Evolutionary conservation across 2,113 vertebrate species (phyloP).

Genomic region (Ptilonorhynchus violaceus): DNA sequence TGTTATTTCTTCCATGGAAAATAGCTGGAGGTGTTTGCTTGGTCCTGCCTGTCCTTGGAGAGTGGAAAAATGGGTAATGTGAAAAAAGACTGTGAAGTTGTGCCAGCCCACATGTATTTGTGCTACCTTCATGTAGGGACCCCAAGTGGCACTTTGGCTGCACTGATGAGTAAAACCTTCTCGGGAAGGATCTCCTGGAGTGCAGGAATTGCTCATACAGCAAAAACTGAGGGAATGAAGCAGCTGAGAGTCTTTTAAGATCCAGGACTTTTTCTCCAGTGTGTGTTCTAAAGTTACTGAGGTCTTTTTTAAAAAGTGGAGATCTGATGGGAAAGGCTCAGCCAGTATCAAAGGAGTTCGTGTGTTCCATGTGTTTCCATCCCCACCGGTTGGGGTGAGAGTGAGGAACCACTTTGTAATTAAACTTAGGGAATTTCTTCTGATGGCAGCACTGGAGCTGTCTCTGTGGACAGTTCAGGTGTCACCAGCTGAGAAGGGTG

Average conservation of each 20-base stretch:
- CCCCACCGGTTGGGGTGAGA: background rate
- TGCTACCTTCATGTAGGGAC: background rate
- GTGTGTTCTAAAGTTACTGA: too few species aligned
- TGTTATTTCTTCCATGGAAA: background rate
- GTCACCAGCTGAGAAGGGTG: background rate
- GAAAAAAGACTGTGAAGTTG: background rate
- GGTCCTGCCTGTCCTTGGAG: background rate
- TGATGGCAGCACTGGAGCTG: background rate
- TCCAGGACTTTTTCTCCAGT: background rate
- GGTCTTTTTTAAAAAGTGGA: background rate
- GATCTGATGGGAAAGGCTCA: background rate
- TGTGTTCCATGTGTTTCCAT: background rate
- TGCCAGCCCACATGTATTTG: background rate
- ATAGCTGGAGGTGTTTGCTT: background rate
- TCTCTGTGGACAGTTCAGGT: background rate
- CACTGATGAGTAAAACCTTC: background rate
- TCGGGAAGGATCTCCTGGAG: background rate
- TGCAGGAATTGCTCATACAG: background rate
- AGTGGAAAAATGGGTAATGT: background rate
- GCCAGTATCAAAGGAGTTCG: background rate
- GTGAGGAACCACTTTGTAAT: background rate
- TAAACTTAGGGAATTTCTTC: background rate
- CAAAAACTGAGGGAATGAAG: background rate
- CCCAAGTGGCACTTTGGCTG: background rate
- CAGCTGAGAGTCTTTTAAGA: background rate